Conservation (phyloP, 2,888 invertebrate genomes). For the Priocnemis perturbator region DNA sequence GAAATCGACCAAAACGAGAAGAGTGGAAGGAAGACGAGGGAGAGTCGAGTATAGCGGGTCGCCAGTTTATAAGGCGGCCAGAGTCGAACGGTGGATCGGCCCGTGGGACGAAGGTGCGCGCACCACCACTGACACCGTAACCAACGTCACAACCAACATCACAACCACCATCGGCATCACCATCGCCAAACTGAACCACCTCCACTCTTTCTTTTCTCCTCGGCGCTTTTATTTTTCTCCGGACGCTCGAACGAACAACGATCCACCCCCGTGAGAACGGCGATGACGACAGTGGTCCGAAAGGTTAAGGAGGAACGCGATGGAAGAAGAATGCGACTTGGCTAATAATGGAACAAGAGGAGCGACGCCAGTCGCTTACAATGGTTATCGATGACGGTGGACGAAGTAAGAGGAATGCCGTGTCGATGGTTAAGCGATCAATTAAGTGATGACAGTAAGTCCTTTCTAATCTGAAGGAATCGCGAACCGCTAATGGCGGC, state of each 20-base stretch:
- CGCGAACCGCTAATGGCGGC: no score
- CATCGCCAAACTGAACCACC: slow-evolving; percentile 36
- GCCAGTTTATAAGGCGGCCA: slow-evolving; percentile 48
- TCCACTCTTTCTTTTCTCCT: slow-evolving; percentile 14
- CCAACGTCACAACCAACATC: no score
- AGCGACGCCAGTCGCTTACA: not conserved
- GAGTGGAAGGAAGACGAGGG: slow-evolving; percentile 36
- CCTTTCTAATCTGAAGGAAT: no score
- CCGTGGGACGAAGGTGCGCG: slow-evolving; percentile 52
- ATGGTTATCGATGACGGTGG: no score
- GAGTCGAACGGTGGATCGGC: slow-evolving; percentile 42
- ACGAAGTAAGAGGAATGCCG: not conserved
- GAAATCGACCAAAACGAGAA: slow-evolving; percentile 51
- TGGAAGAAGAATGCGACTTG: slow-evolving; percentile 1
- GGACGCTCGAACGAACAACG: slow-evolving; percentile 2
- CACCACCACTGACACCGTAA: not conserved
- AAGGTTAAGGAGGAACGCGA: slow-evolving; percentile 4
- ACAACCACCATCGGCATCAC: no score
- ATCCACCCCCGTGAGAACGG: slow-evolving; percentile 49
- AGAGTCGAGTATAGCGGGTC: slow-evolving; percentile 37
- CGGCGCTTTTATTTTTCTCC: slow-evolving; percentile 6
- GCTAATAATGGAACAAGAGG: not conserved
- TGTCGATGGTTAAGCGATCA: no score
- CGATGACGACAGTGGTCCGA: slow-evolving; percentile 22
- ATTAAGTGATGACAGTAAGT: no score